phyloP scores from a whole-genome alignment of 2,113 vertebrate genomes.

The Sminthopsis crassicaudata region DNA sequence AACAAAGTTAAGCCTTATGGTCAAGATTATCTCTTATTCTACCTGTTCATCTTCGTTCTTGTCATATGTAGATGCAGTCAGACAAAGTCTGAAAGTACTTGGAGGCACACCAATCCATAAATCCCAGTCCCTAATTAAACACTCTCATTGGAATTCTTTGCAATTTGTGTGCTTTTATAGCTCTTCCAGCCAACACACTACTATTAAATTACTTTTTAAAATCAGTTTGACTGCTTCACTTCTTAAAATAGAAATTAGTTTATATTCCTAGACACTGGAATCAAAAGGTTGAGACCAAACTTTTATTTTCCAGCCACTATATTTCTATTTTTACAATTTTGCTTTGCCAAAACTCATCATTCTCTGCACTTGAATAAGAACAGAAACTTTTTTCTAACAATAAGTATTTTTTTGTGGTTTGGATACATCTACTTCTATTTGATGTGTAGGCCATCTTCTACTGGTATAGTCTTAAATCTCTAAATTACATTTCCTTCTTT shows the following conservation, averaged over 20 bases:
- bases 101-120: neutral
- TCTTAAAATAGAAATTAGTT: slow-evolving; percentile 69
- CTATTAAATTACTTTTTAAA: slow-evolving; percentile 72
- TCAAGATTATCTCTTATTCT: neutral
- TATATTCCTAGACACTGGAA: slow-evolving; percentile 66
- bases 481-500: neutral
- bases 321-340: slow-evolving; percentile 60
- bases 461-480: neutral
- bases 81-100: neutral
- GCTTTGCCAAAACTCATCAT: slow-evolving; percentile 46
- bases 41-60: neutral
- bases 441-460: neutral
- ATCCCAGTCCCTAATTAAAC: neutral
- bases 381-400: neutral
- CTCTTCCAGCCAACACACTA: slow-evolving; percentile 54
- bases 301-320: slow-evolving; percentile 57
- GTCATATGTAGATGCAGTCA: neutral
- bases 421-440: neutral
- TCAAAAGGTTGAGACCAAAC: slow-evolving; percentile 61
- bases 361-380: slow-evolving; percentile 5
- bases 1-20: neutral
- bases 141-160: slow-evolving; percentile 56
- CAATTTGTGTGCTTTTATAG: slow-evolving; percentile 66
- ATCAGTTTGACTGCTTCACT: slow-evolving; percentile 54
- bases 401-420: slow-evolving; percentile 10